A percentile compares a stretch with the other conserved stretches of the same genome.
phyloP scores from a whole-genome alignment of 2,797 vertebrate genomes.

The Anniella stebbinsi region DNA sequence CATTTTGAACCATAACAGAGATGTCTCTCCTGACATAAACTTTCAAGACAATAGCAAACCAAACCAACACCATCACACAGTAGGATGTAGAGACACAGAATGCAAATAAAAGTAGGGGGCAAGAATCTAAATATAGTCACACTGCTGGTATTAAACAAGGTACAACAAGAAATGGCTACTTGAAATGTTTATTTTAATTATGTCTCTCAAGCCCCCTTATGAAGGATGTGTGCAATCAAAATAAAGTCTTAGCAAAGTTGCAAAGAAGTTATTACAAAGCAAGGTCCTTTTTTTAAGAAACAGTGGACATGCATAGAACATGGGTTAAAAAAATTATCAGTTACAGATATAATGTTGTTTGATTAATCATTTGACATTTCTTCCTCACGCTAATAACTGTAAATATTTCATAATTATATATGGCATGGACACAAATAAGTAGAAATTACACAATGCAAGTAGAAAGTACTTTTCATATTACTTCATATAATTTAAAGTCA shows the following conservation, averaged over 20 bases:
- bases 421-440: conserved; percentile 9
- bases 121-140: not conserved
- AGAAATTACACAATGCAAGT: conserved; percentile 29
- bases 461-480: conserved; percentile 13
- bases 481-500: conserved; percentile 9
- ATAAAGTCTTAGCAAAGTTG: not conserved
- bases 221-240: not conserved
- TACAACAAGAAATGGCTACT: not conserved
- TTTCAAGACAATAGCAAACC: not conserved
- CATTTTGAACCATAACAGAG: not conserved
- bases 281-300: not conserved
- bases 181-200: not conserved
- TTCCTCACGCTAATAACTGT: not conserved
- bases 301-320: conserved; percentile 35
- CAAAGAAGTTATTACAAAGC: conserved; percentile 36
- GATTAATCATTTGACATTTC: conserved; percentile 49
- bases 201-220: not conserved
- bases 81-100: not conserved
- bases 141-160: not conserved
- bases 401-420: conserved; percentile 16
- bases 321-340: not conserved
- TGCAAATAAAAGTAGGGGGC: not conserved
- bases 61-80: not conserved
- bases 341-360: conserved; percentile 16
- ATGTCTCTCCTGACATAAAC: not conserved